Base-by-base conservation (phyloP, 2,888 invertebrate genomes). In the Polydesmus complanatus region DNA sequence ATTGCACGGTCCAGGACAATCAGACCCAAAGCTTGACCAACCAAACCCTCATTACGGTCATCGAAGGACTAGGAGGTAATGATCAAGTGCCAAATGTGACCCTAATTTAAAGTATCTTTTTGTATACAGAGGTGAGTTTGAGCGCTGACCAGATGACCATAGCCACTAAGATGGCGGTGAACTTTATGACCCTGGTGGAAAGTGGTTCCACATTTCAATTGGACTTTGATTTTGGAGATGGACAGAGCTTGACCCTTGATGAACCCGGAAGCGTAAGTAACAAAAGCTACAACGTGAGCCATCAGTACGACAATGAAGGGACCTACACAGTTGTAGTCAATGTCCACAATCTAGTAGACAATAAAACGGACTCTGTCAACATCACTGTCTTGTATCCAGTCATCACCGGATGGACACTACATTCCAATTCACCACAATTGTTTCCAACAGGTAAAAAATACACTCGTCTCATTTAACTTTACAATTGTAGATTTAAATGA, bases 371-470 rank as follows among this genome's bases (percentile, higher is more conserved):
- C 19, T 56, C 52, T 3, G 25, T 37, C 14, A 19, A 27, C 18
- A 25, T 61, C 37, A 21, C 14, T 3, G 26, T 61, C 25, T 21
- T 48, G 23, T 2, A 56, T 25, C 56, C 48, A 19, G 56, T 61
- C 21, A 49, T 51, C 18, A 27, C 26, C 5, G 26, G 27, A 27
- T 56, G 56, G 56, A 49, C 51, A 26, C 8, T 61, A 18, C 26
- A n/a, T 27, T 56, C 56, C 3, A 56, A 61, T 37, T 56, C 61
- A 5, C 61, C 61, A 27, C 56, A 51, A 27, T 18, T 61, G 2
- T 56, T 22, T 47, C 61, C 61, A 51, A 56, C 61, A 59, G 59
- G 59, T n/a, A n/a, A n/a, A n/a, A n/a, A n/a, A n/a, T n/a, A n/a
- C n/a, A n/a, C n/a, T n/a, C n/a, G n/a, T n/a, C n/a, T n/a, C n/a